Evolutionary conservation across 2,797 vertebrate genomes (phyloP).

Genomic region (Danio tinwini): DNA sequence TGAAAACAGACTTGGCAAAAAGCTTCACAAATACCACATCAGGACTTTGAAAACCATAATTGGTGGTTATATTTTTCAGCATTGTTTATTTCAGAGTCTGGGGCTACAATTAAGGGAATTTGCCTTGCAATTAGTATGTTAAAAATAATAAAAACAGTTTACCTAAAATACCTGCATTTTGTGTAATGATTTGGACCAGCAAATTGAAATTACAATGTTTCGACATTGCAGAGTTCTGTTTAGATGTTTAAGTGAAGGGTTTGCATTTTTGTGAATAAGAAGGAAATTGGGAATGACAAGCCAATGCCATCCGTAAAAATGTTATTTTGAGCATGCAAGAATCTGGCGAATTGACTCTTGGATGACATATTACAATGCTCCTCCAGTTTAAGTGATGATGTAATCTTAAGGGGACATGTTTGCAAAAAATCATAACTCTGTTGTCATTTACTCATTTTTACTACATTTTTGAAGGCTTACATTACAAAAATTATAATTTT

Average conservation of each 20-base stretch:
- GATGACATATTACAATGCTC: constrained; percentile 1
- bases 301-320: background rate
- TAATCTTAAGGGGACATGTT: constrained; percentile 3
- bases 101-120: constrained; percentile 85
- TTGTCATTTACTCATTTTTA: background rate
- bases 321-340: constrained; percentile 30
- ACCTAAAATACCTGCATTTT: constrained; percentile 70
- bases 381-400: background rate
- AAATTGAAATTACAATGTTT: constrained; percentile 82
- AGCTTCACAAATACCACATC: constrained; percentile 83
- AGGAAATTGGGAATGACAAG: constrained; percentile 65
- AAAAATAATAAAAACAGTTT: constrained; percentile 86
- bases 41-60: constrained; percentile 83
- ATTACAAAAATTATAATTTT: too few relatives aligned
- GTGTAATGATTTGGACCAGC: constrained; percentile 67
- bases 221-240: constrained; percentile 70
- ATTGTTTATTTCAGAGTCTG: constrained; percentile 85
- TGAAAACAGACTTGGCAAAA: constrained; percentile 81
- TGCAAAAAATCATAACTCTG: background rate
- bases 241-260: constrained; percentile 70
- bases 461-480: too few relatives aligned
- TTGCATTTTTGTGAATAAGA: constrained; percentile 71
- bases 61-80: constrained; percentile 80
- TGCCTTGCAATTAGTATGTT: constrained; percentile 85
- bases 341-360: constrained; percentile 3